Percentiles rank a stretch among this genome's conserved stretches.
These are phyloP conservation scores for Discoglossus pictus DNA, from an alignment of 2,797 vertebrate species.

Conservation along the genomic window DNA sequence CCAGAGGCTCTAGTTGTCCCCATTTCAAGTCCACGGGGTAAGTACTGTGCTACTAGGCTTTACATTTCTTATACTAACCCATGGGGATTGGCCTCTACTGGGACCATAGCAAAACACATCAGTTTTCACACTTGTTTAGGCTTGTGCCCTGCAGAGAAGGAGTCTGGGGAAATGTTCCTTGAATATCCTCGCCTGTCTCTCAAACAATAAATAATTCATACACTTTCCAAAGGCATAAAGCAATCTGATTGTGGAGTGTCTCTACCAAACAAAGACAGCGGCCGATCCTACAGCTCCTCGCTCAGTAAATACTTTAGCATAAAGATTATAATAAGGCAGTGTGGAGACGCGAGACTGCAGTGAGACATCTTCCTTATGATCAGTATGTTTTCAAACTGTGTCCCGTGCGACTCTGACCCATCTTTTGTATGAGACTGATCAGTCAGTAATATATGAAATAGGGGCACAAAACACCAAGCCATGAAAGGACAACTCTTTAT, in stretches of 20 bases:
- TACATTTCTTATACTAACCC: constrained; percentile 29
- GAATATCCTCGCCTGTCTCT: constrained; percentile 10
- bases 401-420: background rate
- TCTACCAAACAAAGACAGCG: background rate
- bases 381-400: background rate
- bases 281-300: background rate
- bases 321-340: background rate
- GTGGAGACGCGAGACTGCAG: background rate
- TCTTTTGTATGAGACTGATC: background rate
- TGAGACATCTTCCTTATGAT: background rate
- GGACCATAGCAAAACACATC: constrained; percentile 31
- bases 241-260: constrained; percentile 14
- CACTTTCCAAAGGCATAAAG: constrained; percentile 21
- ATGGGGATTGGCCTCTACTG: constrained; percentile 25
- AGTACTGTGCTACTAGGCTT: constrained; percentile 16
- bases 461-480: too few species aligned
- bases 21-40: constrained; percentile 38
- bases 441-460: too few species aligned
- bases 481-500: too few species aligned
- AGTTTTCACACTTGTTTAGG: constrained; percentile 39
- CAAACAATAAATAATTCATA: constrained; percentile 45
- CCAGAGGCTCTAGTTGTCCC: constrained; percentile 41
- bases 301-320: background rate
- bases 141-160: constrained; percentile 2
- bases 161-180: constrained; percentile 40